A percentile compares a stretch with the other conserved stretches of the same genome.
Evolutionary conservation across 2,113 vertebrate species (phyloP).

Genomic region (Empidonax traillii): DNA sequence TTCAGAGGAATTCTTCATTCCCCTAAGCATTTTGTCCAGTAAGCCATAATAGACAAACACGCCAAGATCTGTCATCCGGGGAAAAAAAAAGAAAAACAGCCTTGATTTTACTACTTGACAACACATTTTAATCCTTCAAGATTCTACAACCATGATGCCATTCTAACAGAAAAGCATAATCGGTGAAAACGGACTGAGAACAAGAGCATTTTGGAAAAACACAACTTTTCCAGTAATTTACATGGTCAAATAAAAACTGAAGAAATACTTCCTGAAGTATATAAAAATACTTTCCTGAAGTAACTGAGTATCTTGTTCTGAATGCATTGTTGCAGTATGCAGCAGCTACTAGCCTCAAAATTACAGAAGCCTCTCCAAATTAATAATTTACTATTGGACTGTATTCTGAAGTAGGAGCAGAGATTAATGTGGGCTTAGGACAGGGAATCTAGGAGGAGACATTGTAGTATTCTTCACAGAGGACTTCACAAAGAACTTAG

Average conservation of each 20-base stretch:
- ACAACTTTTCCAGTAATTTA: not conserved
- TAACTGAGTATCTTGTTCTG: not conserved
- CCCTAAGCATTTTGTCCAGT: not conserved
- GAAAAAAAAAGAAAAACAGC: not conserved
- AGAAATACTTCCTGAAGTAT: not conserved
- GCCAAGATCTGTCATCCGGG: not conserved
- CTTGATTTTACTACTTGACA: not conserved
- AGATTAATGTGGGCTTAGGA: not conserved
- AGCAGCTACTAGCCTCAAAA: not conserved
- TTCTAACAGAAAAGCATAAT: not conserved
- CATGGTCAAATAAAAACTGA: not conserved
- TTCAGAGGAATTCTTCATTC: not conserved
- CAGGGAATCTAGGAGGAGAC: not conserved
- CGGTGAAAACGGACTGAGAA: not conserved
- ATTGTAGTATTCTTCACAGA: not conserved
- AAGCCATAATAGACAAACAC: not conserved
- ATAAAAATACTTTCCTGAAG: not conserved
- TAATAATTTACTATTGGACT: not conserved
- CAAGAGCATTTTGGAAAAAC: not conserved
- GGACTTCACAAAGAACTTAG: not conserved
- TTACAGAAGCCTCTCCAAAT: not conserved
- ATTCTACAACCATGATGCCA: not conserved
- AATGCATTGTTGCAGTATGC: not conserved
- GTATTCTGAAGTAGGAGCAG: not conserved
- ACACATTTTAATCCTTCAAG: not conserved